Evolutionary conservation across 1,140 invertebrate species (phyloP), one percentile per base, ranked within the genome.

Genomic region (Stegodyphus mimosarum): DNA sequence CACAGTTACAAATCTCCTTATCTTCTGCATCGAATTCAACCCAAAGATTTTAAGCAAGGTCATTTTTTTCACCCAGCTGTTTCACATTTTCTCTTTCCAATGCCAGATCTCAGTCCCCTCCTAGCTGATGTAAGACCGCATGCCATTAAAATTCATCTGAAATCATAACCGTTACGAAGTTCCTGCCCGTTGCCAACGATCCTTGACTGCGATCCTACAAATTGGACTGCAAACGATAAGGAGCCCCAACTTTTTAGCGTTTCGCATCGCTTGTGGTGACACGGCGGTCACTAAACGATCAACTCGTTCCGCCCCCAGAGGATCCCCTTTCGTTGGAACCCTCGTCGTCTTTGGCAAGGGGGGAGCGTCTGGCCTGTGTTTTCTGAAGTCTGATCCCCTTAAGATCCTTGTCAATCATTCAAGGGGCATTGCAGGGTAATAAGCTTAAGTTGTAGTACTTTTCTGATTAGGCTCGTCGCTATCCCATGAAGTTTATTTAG

Each of bases 221-320:
- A 33, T 33, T 33, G 33, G 33, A 33, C 33, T 33, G 33, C 33
- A 33, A 33, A 33, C 71, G 66, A 72, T 15, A 60, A 15, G 55
- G 55, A 60, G 15, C 55, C 55, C 15, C 55, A 4, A 15, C 75
- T 51, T 74, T 73, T 83, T 83, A 83, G 17, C 80, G 50, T 83
- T 50, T 83, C 55, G 51, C 50, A 71, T 83, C 71, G 11, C 70
- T 74, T 74, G 33, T 66, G 70, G 50, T 74, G 80, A 83, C 71
- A 74, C 63, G 53, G 33, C 71, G 72, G 72, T 74, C 80, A 74
- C 80, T 83, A 83, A 83, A 83, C 49, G 71, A 72, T 74, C 63
- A 49, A 50, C 13, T 10, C 6, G 13, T 9, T 60, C 13, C 51
- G 6, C 52, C 72, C 17, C 72, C 17, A 49, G 5, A 7, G 52